phyloP scores from a whole-genome alignment of 2,888 invertebrate species.

The Spodoptera picta region DNA sequence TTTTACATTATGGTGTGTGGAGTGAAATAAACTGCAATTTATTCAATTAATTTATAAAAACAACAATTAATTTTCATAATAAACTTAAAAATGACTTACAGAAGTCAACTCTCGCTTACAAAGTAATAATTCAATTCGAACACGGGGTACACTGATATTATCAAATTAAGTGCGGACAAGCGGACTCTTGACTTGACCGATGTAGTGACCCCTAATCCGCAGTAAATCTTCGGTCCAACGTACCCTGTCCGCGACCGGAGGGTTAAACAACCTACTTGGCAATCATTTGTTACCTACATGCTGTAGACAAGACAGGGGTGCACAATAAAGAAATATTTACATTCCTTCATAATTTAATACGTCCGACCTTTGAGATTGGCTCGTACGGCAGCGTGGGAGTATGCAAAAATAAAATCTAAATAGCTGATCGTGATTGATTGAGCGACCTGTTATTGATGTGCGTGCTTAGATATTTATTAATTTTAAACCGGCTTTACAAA shows the following conservation, averaged over 20 bases:
- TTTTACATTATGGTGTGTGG: too few species aligned
- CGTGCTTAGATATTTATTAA: conserved; percentile 34
- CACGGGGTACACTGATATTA: conserved; percentile 71
- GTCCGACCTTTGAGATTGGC: conserved; percentile 41
- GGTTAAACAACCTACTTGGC: conserved; percentile 84
- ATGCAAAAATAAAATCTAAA: conserved; percentile 35
- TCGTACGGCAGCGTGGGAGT: conserved; percentile 23
- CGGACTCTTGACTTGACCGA: conserved; percentile 84
- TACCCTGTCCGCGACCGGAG: conserved; percentile 69
- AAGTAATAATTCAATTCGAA: conserved; percentile 70
- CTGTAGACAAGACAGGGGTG: conserved; percentile 74
- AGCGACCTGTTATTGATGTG: conserved; percentile 39
- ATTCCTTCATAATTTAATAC: conserved; percentile 60
- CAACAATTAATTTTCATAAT: too few species aligned
- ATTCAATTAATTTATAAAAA: too few species aligned
- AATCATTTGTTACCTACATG: conserved; percentile 85
- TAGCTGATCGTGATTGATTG: conserved; percentile 41
- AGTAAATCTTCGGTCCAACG: conserved; percentile 83
- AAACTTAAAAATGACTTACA: background rate
- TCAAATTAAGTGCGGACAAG: conserved; percentile 80
- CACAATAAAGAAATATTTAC: conserved; percentile 62
- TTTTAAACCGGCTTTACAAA: conserved; percentile 8
- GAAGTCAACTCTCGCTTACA: conserved; percentile 12
- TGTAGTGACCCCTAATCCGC: conserved; percentile 87
- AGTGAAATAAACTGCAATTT: too few species aligned